Evolutionary conservation across 2,113 vertebrate species (phyloP), one percentile per base, ranked within the genome.

Genomic region (Ciconia maguari): DNA sequence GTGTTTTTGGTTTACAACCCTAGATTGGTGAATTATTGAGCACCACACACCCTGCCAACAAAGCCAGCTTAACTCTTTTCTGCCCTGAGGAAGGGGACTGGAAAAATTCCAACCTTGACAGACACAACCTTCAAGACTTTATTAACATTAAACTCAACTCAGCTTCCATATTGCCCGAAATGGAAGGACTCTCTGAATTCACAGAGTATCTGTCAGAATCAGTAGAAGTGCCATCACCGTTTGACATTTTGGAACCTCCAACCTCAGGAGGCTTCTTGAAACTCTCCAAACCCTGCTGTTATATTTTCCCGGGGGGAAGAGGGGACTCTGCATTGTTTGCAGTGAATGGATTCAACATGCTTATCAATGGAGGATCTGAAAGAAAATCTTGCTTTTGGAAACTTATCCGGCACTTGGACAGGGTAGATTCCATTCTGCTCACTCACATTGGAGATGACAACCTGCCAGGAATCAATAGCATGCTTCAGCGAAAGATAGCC

Each of bases 131-230:
- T 95, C 99, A 99, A 97, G 99, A 99, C 79, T 99, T 99, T 79
- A 99, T 99, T 93, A 98, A 99, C 89, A 99, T 99, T 96, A 99
- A 99, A 89, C 97, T 99, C 92, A 99, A 99, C 96, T 99, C 99
- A 38, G 93, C 98, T 48, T 98, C 98, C 74, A 99, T 99, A 87
- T 97, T 99, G 74, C 99, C 99, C 1, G 98, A 99, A 97, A 99
- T 99, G 99, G 99, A 99, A 97, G 99, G 99, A 94, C 99, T 99
- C 76, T 99, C 99, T 57, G 99, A 99, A 98, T 99, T 99, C 94
- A 99, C 99, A 1, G 99, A 99, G 44, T 99, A 99, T 92, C 98
- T 99, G 65, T 99, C 99, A 19, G 99, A 99, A 99, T 99, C 99
- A 19, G 99, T 99, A n/a, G 99, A 99, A 97, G 99, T 99, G 90